A percentile compares a stretch with the other conserved stretches of the same genome.
These are phyloP conservation scores for Temnothorax longispinosus DNA, from an alignment of 1,140 invertebrate genomes.

Conservation along the genomic window DNA sequence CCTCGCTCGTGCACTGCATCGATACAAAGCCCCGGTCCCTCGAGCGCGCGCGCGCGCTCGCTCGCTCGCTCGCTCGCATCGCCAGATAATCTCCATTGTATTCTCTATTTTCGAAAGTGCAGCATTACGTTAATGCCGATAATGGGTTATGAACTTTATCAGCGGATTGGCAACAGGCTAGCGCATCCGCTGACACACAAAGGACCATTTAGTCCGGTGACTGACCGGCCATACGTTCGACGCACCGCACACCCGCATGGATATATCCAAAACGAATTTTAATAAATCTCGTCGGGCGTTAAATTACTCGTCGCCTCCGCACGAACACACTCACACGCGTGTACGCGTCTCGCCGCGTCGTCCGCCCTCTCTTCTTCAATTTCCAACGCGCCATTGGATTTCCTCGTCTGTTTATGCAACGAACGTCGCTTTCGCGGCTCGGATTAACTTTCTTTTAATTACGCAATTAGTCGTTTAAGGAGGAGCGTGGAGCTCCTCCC, in stretches of 20 bases:
- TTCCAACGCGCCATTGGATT: slow-evolving; percentile 19
- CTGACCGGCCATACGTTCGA: slow-evolving; percentile 29
- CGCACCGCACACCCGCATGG: slow-evolving; percentile 60
- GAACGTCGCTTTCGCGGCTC: slow-evolving; percentile 25
- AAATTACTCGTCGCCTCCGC: slow-evolving; percentile 74
- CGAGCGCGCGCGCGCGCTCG: slow-evolving; percentile 19
- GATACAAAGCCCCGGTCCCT: slow-evolving; percentile 38
- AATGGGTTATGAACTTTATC: slow-evolving; percentile 60
- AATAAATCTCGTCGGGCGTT: slow-evolving; percentile 78
- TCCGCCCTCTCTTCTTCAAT: slow-evolving; percentile 18
- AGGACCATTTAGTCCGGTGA: slow-evolving; percentile 66
- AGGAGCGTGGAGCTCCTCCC: background rate
- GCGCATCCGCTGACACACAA: slow-evolving; percentile 53
- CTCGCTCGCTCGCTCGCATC: slow-evolving; percentile 5
- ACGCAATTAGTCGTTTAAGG: slow-evolving; percentile 61
- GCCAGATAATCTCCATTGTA: slow-evolving; percentile 58
- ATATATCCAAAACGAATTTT: slow-evolving; percentile 69
- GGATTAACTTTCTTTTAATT: slow-evolving; percentile 75
- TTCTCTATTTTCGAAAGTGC: slow-evolving; percentile 58
- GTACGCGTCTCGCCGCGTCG: background rate
- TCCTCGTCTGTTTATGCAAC: slow-evolving; percentile 54
- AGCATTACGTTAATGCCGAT: slow-evolving; percentile 60
- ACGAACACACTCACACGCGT: background rate
- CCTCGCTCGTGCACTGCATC: slow-evolving; percentile 55
- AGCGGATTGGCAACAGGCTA: slow-evolving; percentile 52